Conservation (phyloP, 2,888 invertebrate species). For the Leptarthrus brevirostris region DNA sequence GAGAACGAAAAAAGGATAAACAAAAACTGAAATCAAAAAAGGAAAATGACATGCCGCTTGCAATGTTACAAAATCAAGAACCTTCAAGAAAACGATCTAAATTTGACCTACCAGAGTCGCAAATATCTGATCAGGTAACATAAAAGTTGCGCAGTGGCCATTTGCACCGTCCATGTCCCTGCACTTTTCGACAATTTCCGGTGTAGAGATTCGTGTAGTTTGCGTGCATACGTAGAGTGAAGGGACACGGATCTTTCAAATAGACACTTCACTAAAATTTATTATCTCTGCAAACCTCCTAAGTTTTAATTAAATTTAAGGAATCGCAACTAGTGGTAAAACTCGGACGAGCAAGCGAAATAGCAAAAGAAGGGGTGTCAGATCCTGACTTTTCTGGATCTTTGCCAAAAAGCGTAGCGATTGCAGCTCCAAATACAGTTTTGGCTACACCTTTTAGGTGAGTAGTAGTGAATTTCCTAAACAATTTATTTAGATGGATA, state of each 20-base stretch:
- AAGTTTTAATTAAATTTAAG: too few relatives aligned
- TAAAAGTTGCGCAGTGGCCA: too few relatives aligned
- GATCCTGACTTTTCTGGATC: slow-evolving; percentile 90
- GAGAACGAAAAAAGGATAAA: slow-evolving; percentile 94
- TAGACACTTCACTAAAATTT: too few relatives aligned
- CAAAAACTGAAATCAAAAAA: slow-evolving; percentile 94
- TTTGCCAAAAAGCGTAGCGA: slow-evolving; percentile 76
- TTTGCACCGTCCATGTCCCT: too few relatives aligned
- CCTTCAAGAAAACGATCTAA: slow-evolving; percentile 94
- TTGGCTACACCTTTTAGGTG: slow-evolving; percentile 86
- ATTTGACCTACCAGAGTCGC: slow-evolving; percentile 94
- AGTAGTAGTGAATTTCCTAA: too few relatives aligned
- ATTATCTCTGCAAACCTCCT: too few relatives aligned
- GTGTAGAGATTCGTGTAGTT: too few relatives aligned
- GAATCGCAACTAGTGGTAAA: slow-evolving; percentile 93
- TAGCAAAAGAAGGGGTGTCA: slow-evolving; percentile 87
- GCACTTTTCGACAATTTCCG: too few relatives aligned
- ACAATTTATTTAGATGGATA: too few relatives aligned
- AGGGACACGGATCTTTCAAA: too few relatives aligned
- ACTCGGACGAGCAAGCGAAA: slow-evolving; percentile 89
- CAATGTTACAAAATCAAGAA: slow-evolving; percentile 88
- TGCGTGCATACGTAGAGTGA: too few relatives aligned
- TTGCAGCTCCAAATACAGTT: slow-evolving; percentile 91
- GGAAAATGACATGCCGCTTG: slow-evolving; percentile 94
- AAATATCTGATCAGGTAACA: slow-evolving; percentile 94